Conservation (phyloP, 2,113 vertebrate genomes). For the Garra rufa region DNA sequence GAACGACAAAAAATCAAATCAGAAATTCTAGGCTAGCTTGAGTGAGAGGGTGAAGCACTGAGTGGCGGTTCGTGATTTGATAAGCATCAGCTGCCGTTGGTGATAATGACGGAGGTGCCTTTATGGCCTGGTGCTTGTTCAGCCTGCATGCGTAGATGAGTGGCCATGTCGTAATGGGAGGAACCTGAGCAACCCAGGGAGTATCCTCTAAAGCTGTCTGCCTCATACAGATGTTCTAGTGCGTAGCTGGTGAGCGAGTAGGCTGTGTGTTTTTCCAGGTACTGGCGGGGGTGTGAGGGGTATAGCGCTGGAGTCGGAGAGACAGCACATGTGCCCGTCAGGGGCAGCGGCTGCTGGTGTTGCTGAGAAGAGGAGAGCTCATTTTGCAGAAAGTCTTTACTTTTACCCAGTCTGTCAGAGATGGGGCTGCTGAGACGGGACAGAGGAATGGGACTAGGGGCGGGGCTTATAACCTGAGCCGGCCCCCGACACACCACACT, state of each 20-base stretch:
- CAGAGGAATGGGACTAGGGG: slow-evolving; percentile 83
- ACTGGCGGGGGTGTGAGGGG: slow-evolving; percentile 80
- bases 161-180: slow-evolving; percentile 88
- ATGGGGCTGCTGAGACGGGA: slow-evolving; percentile 90
- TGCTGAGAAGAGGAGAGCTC: slow-evolving; percentile 84
- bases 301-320: slow-evolving; percentile 85
- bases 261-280: slow-evolving; percentile 91
- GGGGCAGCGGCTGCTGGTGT: slow-evolving; percentile 73
- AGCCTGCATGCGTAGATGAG: slow-evolving; percentile 90
- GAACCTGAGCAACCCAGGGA: slow-evolving; percentile 86
- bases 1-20: background rate
- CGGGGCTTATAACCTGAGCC: slow-evolving; percentile 80
- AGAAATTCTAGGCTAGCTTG: background rate
- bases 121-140: slow-evolving; percentile 91
- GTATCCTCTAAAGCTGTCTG: slow-evolving; percentile 89
- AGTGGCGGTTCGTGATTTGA: slow-evolving; percentile 7
- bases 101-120: slow-evolving; percentile 97
- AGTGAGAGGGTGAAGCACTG: background rate
- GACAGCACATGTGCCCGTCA: slow-evolving; percentile 77
- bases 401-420: slow-evolving; percentile 86
- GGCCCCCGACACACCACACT: slow-evolving; percentile 80
- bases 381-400: slow-evolving; percentile 90
- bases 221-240: slow-evolving; percentile 93
- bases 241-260: slow-evolving; percentile 92
- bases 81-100: slow-evolving; percentile 91